Conservation (phyloP, 2,113 vertebrate genomes). For the Lutjanus erythropterus region DNA sequence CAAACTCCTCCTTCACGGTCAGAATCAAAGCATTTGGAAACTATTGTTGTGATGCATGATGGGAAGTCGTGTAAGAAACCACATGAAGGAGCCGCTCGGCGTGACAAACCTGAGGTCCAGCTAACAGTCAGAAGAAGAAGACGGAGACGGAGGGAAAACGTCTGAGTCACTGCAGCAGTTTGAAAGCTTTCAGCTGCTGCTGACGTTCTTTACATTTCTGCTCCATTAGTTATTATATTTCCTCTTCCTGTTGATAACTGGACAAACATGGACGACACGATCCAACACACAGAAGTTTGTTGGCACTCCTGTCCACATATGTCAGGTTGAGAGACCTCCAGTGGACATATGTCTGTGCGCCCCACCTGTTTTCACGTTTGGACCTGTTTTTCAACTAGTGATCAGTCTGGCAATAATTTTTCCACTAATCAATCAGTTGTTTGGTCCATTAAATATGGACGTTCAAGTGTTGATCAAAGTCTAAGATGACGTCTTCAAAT, state of each 20-base stretch:
- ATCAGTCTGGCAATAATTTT: too few species aligned
- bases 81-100: not conserved
- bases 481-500: too few species aligned
- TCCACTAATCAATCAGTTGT: too few species aligned
- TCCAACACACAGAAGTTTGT: not conserved
- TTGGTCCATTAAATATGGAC: too few species aligned
- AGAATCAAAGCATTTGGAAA: not conserved
- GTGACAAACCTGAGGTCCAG: slow-evolving; percentile 4
- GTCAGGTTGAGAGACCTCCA: too few species aligned
- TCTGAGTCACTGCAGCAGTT: not conserved
- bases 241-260: not conserved
- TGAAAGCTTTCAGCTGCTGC: not conserved
- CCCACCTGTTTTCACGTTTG: too few species aligned
- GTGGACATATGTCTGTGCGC: too few species aligned
- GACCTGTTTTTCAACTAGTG: too few species aligned
- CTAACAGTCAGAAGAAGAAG: not conserved
- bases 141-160: not conserved
- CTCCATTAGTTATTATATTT: not conserved
- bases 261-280: not conserved
- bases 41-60: slow-evolving; percentile 10
- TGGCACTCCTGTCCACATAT: too few species aligned
- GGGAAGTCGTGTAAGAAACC: not conserved
- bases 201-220: not conserved
- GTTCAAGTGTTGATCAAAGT: too few species aligned
- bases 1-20: not conserved